Conservation (phyloP, 1,140 invertebrate species). For the Ostrea edulis region DNA sequence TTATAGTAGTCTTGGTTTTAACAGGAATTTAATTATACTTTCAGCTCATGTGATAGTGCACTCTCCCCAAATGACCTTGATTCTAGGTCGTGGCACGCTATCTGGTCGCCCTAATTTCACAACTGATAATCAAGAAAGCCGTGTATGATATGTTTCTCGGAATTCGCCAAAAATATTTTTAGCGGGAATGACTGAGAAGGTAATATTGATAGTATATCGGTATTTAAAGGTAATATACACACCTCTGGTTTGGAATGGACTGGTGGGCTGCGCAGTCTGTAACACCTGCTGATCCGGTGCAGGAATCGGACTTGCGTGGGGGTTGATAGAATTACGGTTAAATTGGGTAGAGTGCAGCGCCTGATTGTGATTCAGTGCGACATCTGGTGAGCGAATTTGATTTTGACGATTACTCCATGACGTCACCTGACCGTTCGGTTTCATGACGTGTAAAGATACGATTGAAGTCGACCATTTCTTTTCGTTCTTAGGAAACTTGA, state of each 20-base stretch:
- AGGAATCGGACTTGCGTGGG: not conserved
- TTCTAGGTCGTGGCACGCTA: too few species aligned
- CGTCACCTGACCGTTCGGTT: conserved; percentile 14
- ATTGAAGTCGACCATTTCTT: conserved; percentile 8
- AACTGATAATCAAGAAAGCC: too few species aligned
- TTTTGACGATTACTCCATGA: conserved; percentile 28
- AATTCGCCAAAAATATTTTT: too few species aligned
- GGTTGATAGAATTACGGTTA: not conserved
- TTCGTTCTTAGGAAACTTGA: not conserved
- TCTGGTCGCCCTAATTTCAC: too few species aligned
- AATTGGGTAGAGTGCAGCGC: not conserved
- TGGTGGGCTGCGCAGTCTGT: not conserved
- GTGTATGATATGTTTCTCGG: too few species aligned
- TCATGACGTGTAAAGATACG: conserved; percentile 29
- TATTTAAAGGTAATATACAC: not conserved
- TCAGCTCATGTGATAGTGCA: too few species aligned
- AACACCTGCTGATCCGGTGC: not conserved
- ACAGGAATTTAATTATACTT: too few species aligned
- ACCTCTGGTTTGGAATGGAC: not conserved
- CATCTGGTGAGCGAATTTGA: not conserved
- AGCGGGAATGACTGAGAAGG: too few species aligned
- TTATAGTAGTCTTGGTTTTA: too few species aligned
- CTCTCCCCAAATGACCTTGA: too few species aligned
- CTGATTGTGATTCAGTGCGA: not conserved
- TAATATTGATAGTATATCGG: too few species aligned